A percentile compares a stretch with the other conserved stretches of the same genome.
Conservation (phyloP, 1,140 invertebrate genomes). For the Cyrtorhinus lividipennis region DNA sequence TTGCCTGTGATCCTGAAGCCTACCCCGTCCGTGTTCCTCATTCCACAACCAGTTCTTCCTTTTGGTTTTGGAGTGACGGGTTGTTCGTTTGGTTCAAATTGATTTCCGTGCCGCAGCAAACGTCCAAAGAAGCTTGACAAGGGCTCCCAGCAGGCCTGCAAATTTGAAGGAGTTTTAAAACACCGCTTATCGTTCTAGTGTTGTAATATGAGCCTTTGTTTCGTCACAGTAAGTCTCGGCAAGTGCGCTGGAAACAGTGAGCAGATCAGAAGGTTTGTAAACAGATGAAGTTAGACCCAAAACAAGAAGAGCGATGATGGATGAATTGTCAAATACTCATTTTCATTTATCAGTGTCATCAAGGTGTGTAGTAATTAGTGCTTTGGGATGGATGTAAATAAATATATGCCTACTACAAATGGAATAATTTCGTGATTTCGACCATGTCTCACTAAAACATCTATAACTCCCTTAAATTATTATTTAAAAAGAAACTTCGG, state of each 20-base stretch:
- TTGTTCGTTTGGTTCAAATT: conserved; percentile 24
- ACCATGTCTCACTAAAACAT: too few species aligned
- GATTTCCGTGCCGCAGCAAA: conserved; percentile 37
- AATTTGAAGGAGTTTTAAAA: neutral
- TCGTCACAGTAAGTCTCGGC: neutral
- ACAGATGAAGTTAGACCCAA: neutral
- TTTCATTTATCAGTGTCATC: too few species aligned
- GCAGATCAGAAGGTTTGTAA: too few species aligned
- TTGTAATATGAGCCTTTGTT: neutral
- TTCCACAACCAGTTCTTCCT: conserved; percentile 42
- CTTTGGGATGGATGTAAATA: too few species aligned
- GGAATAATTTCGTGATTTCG: too few species aligned
- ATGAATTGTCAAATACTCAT: too few species aligned
- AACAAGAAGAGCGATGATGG: neutral
- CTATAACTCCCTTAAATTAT: too few species aligned
- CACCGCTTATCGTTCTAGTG: neutral
- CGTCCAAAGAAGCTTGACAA: conserved; percentile 46
- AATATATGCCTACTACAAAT: too few species aligned
- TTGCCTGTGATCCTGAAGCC: conserved; percentile 52
- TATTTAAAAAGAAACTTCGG: too few species aligned
- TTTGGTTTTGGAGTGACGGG: conserved; percentile 25
- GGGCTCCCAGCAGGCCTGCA: conserved; percentile 27
- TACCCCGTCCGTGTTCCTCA: conserved; percentile 49
- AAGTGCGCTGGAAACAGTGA: too few species aligned
- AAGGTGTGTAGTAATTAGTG: too few species aligned